phyloP scores from a whole-genome alignment of 1,140 invertebrate genomes.

The Megathymus violae region DNA sequence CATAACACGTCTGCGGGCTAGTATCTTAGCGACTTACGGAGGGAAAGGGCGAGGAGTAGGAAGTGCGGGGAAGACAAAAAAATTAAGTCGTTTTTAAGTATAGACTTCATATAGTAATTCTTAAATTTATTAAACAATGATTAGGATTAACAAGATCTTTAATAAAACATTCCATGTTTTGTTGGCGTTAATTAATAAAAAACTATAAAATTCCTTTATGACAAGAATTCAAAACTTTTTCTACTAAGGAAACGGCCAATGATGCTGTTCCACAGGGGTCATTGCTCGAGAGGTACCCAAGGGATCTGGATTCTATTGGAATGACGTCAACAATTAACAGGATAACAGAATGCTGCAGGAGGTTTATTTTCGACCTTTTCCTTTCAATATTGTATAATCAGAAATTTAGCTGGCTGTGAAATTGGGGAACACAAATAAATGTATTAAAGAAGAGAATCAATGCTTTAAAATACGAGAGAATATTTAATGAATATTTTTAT shows the following conservation, averaged over 20 bases:
- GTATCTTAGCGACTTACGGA: not conserved
- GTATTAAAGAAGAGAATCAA: no score
- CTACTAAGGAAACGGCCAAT: not conserved
- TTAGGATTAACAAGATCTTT: no score
- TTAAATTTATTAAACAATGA: no score
- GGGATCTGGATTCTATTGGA: conserved; percentile 77
- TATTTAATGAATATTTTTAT: no score
- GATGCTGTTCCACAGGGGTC: not conserved
- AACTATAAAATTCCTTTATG: no score
- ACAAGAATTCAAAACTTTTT: not conserved
- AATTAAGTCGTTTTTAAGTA: no score
- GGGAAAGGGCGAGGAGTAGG: not conserved
- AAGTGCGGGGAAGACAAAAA: not conserved
- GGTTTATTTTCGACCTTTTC: conserved; percentile 47
- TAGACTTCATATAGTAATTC: no score
- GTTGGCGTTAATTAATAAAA: no score
- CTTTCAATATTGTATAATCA: conserved; percentile 40
- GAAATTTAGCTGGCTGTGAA: no score
- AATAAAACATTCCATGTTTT: no score
- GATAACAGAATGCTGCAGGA: conserved; percentile 61
- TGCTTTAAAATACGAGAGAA: no score
- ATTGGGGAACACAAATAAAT: no score
- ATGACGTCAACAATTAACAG: conserved; percentile 83
- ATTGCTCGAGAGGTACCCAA: conserved; percentile 65
- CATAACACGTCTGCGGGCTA: not conserved